Base-by-base conservation (phyloP, 1,140 invertebrate species). In the Drosophila sp. region DNA sequence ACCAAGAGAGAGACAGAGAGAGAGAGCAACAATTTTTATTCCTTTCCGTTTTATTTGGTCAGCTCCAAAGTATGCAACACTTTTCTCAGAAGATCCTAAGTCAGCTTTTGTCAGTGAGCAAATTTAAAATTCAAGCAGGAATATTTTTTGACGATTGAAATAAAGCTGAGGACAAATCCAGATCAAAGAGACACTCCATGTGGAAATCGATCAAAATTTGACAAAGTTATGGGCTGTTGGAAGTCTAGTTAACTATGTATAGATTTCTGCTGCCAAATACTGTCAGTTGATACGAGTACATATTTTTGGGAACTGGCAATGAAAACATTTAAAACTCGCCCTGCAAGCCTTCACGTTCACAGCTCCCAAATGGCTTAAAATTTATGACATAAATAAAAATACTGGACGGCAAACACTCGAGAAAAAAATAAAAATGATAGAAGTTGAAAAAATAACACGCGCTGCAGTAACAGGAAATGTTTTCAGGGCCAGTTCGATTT, bases 311-410 rank as follows among this genome's bases (percentile, higher is more conserved):
- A 7, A 14, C 11, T 8, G 21, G 38, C 38, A 32, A 43, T 51
- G 59, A 62, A 62, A 62, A 62, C 59, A 62, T 62, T 62, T 62
- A 62, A 62, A 62, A 62, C 51, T 50, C 59, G 34, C 46, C 46
- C 16, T 51, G 5, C 40, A n/a, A 75, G 74, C 75, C 76, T 82
- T 72, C 78, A 65, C 74, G 65, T 86, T 78, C 83, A 66, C 83
- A 87, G 78, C 75, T 87, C 82, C 82, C 82, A 82, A 72, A 87
- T 87, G 82, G 83, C 83, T 89, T 87, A 87, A 87, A 87, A 89
- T 87, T 87, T 87, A 87, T 87, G 83, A 82, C 82, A 87, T 81
- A 87, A 87, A 87, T 87, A 87, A 87, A 87, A 87, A 81, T 76
- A 86, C 82, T 48, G 63, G 46, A 72, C 40, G 63, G 56, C 67